Evolutionary conservation across 53 echinoderm and acorn worm species (phyloP), one percentile per base, ranked within the genome.

Genomic region (Holothuria scabra): DNA sequence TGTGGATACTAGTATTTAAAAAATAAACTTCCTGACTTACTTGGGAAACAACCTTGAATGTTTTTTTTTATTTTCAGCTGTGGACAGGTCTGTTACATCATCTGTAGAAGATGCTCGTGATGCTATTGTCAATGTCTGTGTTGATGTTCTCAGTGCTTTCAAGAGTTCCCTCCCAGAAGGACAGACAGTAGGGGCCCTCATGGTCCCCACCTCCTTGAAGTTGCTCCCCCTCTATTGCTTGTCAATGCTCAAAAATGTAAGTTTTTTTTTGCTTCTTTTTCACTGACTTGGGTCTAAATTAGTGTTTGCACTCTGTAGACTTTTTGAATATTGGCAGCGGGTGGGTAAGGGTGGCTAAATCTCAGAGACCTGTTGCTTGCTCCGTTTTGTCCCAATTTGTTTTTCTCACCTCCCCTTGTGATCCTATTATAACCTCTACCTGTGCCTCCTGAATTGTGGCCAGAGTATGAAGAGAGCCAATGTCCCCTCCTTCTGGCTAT

Each of bases 101-200:
- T 90, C 87, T 2, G 89, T 99, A 28, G 87, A 86, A 3, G 99
- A 99, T 84, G 94, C 99, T 38, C 86, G 99, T 26, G 99, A 99
- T 93, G 99, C 99, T 0, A 58, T 99, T 46, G 99, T 99, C 57
- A 99, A 99, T 31, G 99, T 99, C 55, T 91, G 92, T 33, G 66
- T 93, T 13, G 99, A 99, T 67, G 87, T 91, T 13, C 74, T 99
- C 26, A 78, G 84, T 21, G 87, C 85, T 4, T 99, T 87, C 87
- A 94, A 95, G 83, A 64, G 76, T 4, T 92, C 94, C 23, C 82
- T 97, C 26, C 86, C 97, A 13, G 88, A 79, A 61, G 87, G 94
- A 26, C 91, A 90, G 35, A 85, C 94, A 16, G 91, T 94, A 44
- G 89, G 89, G 26, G 88, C 94, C 1, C 85, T 99, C 48, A 87